Evolutionary conservation across 2,888 invertebrate genomes (phyloP).

Genomic region (Eucriotettix oculatus): DNA sequence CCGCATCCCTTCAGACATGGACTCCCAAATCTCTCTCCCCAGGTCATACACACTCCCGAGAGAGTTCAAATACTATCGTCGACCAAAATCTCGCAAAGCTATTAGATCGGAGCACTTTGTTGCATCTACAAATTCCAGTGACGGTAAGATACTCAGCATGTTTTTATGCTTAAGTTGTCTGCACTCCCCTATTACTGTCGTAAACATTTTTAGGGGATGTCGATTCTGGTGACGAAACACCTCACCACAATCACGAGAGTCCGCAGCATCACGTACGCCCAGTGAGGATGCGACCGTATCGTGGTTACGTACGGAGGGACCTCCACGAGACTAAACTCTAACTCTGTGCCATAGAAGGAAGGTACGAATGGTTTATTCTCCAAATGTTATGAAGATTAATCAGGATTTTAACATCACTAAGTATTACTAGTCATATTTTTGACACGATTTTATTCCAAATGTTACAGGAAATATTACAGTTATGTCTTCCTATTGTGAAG

Average conservation of each 20-base stretch:
- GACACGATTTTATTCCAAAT: no score
- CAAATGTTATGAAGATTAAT: no score
- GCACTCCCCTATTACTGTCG: background rate
- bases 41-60: constrained; percentile 71
- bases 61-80: constrained; percentile 66
- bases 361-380: no score
- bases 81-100: constrained; percentile 35
- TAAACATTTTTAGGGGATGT: constrained; percentile 45
- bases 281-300: constrained; percentile 14
- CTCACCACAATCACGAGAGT: constrained; percentile 23
- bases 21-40: constrained; percentile 61
- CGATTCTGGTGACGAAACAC: constrained; percentile 64
- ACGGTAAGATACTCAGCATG: constrained; percentile 50
- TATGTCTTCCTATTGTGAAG: no score
- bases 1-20: constrained; percentile 51
- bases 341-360: background rate
- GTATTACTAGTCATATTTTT: no score
- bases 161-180: background rate
- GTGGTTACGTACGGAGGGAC: constrained; percentile 13
- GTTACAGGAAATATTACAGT: no score
- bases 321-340: constrained; percentile 41
- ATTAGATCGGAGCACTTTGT: constrained; percentile 50
- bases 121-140: constrained; percentile 72
- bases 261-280: constrained; percentile 14
- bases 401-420: no score